Evolutionary conservation across 2,888 invertebrate genomes (phyloP).

Genomic region (Bombylius discolor): DNA sequence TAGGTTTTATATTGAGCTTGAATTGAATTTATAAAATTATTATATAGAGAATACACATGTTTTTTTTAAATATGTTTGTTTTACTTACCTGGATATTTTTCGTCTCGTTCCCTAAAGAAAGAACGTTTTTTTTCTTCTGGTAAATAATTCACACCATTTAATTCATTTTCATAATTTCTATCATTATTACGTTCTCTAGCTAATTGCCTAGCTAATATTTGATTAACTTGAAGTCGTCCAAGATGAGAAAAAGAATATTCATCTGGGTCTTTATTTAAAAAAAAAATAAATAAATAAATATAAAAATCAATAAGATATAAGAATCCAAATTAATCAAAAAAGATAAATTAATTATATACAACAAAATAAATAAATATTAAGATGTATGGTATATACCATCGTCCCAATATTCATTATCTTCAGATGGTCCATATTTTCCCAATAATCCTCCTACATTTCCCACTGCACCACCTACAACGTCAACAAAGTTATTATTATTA

Average conservation of each 20-base stretch:
- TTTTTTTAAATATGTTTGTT: not conserved
- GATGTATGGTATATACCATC: constrained; percentile 23
- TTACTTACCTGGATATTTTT: constrained; percentile 18
- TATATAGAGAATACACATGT: too few relatives aligned
- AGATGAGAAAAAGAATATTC: not conserved
- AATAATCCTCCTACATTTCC: not conserved
- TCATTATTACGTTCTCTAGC: constrained; percentile 28
- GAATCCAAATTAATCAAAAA: too few relatives aligned
- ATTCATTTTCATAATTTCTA: constrained; percentile 24
- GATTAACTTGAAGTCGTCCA: constrained; percentile 30
- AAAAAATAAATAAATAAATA: not conserved
- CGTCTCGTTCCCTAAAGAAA: constrained; percentile 32
- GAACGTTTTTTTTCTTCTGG: constrained; percentile 28
- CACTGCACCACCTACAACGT: not conserved
- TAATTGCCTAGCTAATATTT: constrained; percentile 32
- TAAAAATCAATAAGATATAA: too few relatives aligned
- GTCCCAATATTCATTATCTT: constrained; percentile 31
- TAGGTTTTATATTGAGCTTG: too few relatives aligned
- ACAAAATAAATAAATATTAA: too few relatives aligned
- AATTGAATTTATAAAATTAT: too few relatives aligned
- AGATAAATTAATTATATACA: too few relatives aligned
- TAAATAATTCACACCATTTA: constrained; percentile 25
- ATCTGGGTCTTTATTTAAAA: not conserved
- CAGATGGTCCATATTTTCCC: constrained; percentile 10
- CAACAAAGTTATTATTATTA: constrained; percentile 13